These are phyloP conservation scores for Diaprepes abbreviatus DNA, from an alignment of 2,888 invertebrate genomes.

Conservation along the genomic window DNA sequence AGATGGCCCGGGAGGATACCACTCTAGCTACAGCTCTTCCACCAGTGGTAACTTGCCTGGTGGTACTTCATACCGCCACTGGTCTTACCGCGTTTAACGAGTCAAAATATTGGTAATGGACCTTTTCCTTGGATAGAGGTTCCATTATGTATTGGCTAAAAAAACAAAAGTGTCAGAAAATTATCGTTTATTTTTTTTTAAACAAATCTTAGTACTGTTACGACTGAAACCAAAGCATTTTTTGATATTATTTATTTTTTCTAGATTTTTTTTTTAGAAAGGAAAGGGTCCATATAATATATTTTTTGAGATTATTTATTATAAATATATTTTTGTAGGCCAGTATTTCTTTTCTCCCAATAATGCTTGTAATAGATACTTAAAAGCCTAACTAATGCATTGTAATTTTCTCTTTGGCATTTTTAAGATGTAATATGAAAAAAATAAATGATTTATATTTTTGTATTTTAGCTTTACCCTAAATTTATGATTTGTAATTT, in stretches of 20 bases:
- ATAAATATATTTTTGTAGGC: not conserved
- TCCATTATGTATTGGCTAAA: not conserved
- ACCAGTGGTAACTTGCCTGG: constrained; percentile 85
- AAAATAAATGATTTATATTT: constrained; percentile 19
- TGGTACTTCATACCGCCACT: constrained; percentile 87
- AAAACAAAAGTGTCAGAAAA: not conserved
- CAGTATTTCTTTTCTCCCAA: not conserved
- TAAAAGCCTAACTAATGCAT: not conserved
- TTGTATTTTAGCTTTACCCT: constrained; percentile 26
- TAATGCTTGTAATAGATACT: not conserved
- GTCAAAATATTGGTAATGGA: constrained; percentile 25
- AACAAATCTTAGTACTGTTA: not conserved
- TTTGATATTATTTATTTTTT: not conserved
- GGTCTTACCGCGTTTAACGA: constrained; percentile 86
- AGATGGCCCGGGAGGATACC: constrained; percentile 84
- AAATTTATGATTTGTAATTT: constrained; percentile 15
- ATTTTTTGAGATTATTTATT: not conserved
- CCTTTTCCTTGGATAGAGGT: constrained; percentile 18
- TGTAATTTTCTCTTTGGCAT: not conserved
- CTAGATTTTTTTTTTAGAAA: not conserved
- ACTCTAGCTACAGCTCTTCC: constrained; percentile 82
- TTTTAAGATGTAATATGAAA: not conserved
- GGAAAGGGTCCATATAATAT: constrained; percentile 15
- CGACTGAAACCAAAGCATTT: not conserved
- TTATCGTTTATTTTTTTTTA: not conserved